Evolutionary conservation across 1,140 invertebrate species (phyloP), one percentile per base, ranked within the genome.

Genomic region (Neuroterus valhalla): DNA sequence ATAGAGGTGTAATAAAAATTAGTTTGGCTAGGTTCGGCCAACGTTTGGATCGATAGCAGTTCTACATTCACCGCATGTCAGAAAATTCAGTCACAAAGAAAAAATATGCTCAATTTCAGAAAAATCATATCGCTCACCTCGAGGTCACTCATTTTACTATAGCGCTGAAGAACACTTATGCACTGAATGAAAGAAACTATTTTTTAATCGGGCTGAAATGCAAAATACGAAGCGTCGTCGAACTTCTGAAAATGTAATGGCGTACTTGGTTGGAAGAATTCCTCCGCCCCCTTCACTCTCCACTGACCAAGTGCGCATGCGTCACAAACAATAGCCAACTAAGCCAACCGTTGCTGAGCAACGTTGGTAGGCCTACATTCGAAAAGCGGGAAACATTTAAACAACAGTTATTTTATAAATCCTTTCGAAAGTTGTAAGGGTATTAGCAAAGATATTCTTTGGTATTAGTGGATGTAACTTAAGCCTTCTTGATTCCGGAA

Each of bases 11-110:
- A 38, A 38, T 38, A 62, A 62, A 23, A 26, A 31, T 15, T 6
- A 62, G 2, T 26, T 55, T 55, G 21, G 52, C 52, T 31, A 15
- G 21, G 55, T 38, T 8, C 6, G 26, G 31, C 2, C 66, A 75
- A 71, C 74, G 45, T 71, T 78, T 75, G 75, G 76, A 83, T 84
- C 82, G 67, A 85, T 85, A 85, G 77, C 75, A 73, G 80, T 74
- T 67, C 48, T 74, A 3, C 1, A 48, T 50, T 68, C 43, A 66
- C 71, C 48, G 66, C 74, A 77, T 74, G 52, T 72, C 23, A 31
- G 71, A 55, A 17, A 38, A 70, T 31, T 50, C 11, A 2, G 23
- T 46, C 15, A n/a, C 44, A 68, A 17, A 45, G 12, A 14, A 10
- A 12, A 10, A 70, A 46, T 14, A 68, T 66, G n/a, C 2, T 11